Evolutionary conservation across 1,140 invertebrate genomes (phyloP), one percentile per base, ranked within the genome.

Genomic region (Onthophagus taurus): DNA sequence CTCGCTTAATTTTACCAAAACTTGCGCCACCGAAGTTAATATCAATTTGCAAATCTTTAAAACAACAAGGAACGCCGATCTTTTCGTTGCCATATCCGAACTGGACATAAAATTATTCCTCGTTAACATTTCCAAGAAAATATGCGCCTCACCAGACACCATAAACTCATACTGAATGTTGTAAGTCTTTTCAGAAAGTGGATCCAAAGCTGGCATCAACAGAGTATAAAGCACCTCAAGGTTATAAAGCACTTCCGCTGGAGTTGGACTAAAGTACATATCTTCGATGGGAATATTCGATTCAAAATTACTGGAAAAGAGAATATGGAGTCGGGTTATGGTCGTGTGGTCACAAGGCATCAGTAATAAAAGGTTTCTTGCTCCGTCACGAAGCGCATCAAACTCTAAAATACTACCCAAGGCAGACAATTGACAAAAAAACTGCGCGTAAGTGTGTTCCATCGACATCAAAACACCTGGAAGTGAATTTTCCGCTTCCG

Each of bases 91-190:
- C 47, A 84, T 77, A 62, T 92, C 88, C 11, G 86, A 83, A 54
- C 76, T 82, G 4, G 81, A 76, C 60, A 92, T 66, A 63, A 92
- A 92, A 64, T 89, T 89, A 56, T 89, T 89, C 58, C 87, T 87
- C 3, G 83, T 88, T 23, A 92, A 61, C 78, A 92, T 83, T 47
- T 89, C 85, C 11, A 92, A 69, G 44, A 89, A 77, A 36, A 85
- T 72, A 41, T 80, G 76, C 8, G 86, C 84, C 55, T 88, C 84
- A 2, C 85, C 84, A 54, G 86, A 89, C 54, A 79, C 81, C 35
- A 94, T 80, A 64, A 95, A 95, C 58, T 86, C 85, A 46, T 81
- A 78, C 66, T 95, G 90, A 67, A 94, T 88, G 59, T 85, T 82
- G 57, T 84, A 80, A 20, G 88, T 80, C 52, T 83, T 81, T 26